Evolutionary conservation across 2,797 vertebrate species (phyloP), one percentile per base, ranked within the genome.

Genomic region (Esox masquinongy): DNA sequence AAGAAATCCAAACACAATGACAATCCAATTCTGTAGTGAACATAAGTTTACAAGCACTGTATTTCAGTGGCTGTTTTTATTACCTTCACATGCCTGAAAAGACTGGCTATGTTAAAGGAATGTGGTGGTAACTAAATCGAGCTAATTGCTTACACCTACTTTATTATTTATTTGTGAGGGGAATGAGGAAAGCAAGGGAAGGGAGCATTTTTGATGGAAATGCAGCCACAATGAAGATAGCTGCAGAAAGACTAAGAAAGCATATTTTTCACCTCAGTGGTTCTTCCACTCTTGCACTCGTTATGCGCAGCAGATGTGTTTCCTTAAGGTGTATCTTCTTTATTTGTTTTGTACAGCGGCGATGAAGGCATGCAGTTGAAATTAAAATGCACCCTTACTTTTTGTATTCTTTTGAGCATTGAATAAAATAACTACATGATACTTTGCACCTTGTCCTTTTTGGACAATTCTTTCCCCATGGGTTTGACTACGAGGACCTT

Each of bases 271-370:
- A 63, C 39, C 15, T 22, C 34, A 47, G 12, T 74, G 43, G 66
- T 56, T 67, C 34, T 59, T 3, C 19, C 68, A 70, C 76, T 71
- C 53, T 78, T 2, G 73, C 61, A 70, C 19, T 39, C 73, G 64
- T 12, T 43, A 67, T 53, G 70, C 80, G 85, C 82, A 80, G 86
- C 79, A 78, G 51, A 49, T 69, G 73, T 74, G 80, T 47, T 47
- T 47, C 77, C 77, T 73, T 66, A 67, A 79, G 77, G 77, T 74
- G 77, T 14, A 47, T 12, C 43, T 11, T 47, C 43, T 9, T 9
- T 43, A 47, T 47, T 47, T 47, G 43, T 47, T 14, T 47, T 47
- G 9, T 47, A 11, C 43, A 47, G 43, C 43, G 6, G 3, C 6
- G 11, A 47, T 47, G 43, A 47, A 47, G 82, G 76, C 79, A 63